Conservation (phyloP, 2,797 vertebrate species). For the Oceanodroma leucorhoa region DNA sequence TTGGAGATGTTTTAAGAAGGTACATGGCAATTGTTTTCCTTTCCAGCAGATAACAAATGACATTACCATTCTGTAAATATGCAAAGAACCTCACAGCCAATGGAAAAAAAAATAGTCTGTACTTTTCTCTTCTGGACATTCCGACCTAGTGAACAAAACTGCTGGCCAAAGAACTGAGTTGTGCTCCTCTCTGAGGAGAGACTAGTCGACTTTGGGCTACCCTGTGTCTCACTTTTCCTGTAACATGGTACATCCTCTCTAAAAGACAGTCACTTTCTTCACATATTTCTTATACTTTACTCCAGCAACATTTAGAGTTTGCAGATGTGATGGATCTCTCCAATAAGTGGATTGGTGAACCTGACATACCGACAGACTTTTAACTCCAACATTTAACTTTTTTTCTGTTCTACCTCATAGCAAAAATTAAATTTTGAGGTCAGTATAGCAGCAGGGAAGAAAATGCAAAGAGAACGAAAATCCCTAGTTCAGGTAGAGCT, state of each 20-base stretch:
- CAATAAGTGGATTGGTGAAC: not conserved
- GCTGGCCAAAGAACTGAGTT: not conserved
- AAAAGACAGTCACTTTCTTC: not conserved
- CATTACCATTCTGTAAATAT: not conserved
- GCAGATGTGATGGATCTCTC: not conserved
- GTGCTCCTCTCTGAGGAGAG: not conserved
- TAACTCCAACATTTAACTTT: not conserved
- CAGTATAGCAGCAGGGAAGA: not conserved
- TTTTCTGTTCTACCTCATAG: not conserved
- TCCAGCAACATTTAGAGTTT: not conserved
- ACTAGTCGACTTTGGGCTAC: not conserved
- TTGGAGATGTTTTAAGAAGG: not conserved
- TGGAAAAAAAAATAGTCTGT: not conserved
- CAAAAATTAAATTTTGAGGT: not conserved
- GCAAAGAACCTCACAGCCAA: not conserved
- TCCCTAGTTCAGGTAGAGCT: accelerated
- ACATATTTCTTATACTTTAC: not conserved
- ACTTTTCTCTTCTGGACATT: not conserved
- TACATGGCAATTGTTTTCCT: not conserved
- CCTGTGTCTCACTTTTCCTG: not conserved
- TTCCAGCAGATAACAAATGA: not conserved
- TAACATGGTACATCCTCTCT: not conserved
- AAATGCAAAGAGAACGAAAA: not conserved
- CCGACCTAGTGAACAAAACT: not conserved
- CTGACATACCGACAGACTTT: not conserved